These are phyloP conservation scores for Mustela lutreola DNA, from an alignment of 2,113 vertebrate genomes.

Conservation along the genomic window DNA sequence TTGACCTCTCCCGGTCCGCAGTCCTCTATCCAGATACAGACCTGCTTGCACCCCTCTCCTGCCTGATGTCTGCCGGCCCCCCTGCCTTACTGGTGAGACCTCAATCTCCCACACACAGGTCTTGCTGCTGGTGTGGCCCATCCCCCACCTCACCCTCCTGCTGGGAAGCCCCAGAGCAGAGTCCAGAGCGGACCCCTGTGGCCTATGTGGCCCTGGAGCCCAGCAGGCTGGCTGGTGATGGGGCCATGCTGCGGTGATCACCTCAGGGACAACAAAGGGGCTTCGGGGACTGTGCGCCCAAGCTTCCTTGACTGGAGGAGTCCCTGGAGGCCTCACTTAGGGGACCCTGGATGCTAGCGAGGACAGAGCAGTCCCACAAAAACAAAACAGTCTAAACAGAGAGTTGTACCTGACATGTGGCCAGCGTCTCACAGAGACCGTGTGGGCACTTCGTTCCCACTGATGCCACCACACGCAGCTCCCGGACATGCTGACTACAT, in stretches of 20 bases:
- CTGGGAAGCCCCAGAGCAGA: neutral
- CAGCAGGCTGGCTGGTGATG: neutral
- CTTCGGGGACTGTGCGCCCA: neutral
- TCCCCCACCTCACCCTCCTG: neutral
- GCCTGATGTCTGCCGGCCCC: accelerated
- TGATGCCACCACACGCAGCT: accelerated
- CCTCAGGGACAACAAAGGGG: neutral
- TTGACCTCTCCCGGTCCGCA: neutral
- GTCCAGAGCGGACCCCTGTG: neutral
- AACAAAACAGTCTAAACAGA: neutral
- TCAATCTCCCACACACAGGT: neutral
- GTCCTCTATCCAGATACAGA: neutral
- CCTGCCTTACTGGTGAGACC: neutral
- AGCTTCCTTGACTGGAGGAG: neutral
- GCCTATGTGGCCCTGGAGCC: neutral
- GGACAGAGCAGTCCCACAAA: neutral
- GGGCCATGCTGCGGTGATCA: neutral
- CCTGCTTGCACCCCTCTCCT: neutral
- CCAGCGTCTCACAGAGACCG: neutral
- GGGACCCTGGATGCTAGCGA: neutral
- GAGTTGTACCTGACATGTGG: accelerated
- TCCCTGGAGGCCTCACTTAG: neutral
- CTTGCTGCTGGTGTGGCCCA: accelerated
- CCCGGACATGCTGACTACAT: neutral
- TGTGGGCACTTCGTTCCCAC: neutral